A percentile compares a stretch with the other conserved stretches of the same genome.
Evolutionary conservation across 2,113 vertebrate species (phyloP).

Genomic region (Cinclus cinclus): DNA sequence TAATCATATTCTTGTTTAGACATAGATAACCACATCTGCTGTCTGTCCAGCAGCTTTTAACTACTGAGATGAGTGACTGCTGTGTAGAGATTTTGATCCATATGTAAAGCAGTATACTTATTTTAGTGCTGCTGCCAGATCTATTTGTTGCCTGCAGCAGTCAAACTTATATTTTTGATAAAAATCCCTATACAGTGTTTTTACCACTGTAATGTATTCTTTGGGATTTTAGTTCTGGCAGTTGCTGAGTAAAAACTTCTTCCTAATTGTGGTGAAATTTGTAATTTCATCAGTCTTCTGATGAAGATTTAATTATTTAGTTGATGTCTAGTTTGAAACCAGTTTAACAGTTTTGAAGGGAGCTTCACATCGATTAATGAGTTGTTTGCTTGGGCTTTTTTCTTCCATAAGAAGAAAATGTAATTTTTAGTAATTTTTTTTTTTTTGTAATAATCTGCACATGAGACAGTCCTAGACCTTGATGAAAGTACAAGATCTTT

Average conservation of each 20-base stretch:
- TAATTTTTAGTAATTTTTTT: neutral
- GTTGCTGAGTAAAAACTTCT: neutral
- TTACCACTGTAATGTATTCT: neutral
- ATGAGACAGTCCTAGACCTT: neutral
- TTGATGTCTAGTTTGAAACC: neutral
- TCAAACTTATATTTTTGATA: neutral
- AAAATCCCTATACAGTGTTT: neutral
- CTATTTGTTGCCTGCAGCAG: neutral
- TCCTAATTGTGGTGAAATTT: neutral
- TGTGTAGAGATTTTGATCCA: neutral
- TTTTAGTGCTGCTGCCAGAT: neutral
- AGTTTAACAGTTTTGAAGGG: neutral
- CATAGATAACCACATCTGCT: neutral
- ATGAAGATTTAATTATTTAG: neutral
- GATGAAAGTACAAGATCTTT: neutral
- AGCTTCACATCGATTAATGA: neutral
- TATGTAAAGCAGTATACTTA: neutral
- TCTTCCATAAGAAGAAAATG: neutral
- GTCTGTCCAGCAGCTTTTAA: neutral
- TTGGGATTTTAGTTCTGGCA: neutral
- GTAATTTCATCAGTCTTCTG: neutral
- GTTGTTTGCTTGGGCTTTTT: accelerated
- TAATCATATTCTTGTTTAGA: neutral
- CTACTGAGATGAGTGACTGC: neutral
- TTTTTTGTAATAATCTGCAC: neutral